Evolutionary conservation across 2,113 vertebrate species (phyloP), one percentile per base, ranked within the genome.

Genomic region (Chitala chitala): DNA sequence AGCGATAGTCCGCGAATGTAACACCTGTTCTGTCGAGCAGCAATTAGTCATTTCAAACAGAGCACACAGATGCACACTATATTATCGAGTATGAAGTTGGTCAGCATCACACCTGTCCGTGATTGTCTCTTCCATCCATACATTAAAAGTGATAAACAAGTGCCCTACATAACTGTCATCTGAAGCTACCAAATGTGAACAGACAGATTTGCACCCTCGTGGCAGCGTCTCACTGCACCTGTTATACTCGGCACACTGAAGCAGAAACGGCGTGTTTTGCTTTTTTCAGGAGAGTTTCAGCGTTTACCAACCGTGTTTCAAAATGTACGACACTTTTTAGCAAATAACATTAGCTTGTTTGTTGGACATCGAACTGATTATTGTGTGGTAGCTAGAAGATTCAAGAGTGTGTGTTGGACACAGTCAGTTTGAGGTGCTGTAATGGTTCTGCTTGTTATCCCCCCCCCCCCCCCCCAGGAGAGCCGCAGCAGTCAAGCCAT

Each of bases 391-490:
- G n/a, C n/a, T n/a, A n/a, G n/a, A n/a, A n/a, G n/a, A n/a, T n/a
- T n/a, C n/a, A n/a, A n/a, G n/a, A n/a, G n/a, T n/a, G n/a, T n/a
- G n/a, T n/a, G n/a, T n/a, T n/a, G n/a, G n/a, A n/a, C n/a, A n/a
- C n/a, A n/a, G n/a, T n/a, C n/a, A n/a, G n/a, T n/a, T n/a, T n/a
- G n/a, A n/a, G n/a, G n/a, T n/a, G n/a, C n/a, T n/a, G n/a, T n/a
- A n/a, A n/a, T n/a, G n/a, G n/a, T n/a, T n/a, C n/a, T 42, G 29
- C 42, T 59, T 24, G 29, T 42, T 64, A 22, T 71, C 10, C 36
- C 56, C 31, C 24, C 56, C 56, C 31, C 24, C 56, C 56, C 17
- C 29, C 24, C 75, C 5, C 8, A 98, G 96, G 95, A 94, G 0
- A 81, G 80, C 5, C 87, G 86, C 38, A 82, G 80, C 1, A 85